phyloP scores from a whole-genome alignment of 1,140 invertebrate species.

The Habropoda laboriosa region DNA sequence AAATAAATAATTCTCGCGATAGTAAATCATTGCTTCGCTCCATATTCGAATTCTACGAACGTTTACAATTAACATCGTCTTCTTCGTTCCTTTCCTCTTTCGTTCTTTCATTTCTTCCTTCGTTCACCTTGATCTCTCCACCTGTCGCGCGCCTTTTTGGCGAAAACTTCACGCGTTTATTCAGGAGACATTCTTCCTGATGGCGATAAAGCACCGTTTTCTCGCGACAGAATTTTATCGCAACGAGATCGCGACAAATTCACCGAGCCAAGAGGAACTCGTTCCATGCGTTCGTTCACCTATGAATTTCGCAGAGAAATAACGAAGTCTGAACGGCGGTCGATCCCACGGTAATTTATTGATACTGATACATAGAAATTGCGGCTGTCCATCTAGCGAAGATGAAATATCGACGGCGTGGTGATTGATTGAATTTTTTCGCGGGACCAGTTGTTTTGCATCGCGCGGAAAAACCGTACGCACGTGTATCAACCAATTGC shows the following conservation, averaged over 20 bases:
- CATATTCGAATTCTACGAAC: too few species aligned
- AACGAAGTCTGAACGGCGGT: slow-evolving; percentile 6
- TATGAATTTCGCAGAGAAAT: slow-evolving; percentile 16
- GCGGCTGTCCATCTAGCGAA: slow-evolving; percentile 27
- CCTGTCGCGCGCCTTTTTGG: slow-evolving; percentile 14
- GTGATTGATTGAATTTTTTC: slow-evolving; percentile 46
- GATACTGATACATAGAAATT: slow-evolving; percentile 33
- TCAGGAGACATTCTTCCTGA: slow-evolving; percentile 4
- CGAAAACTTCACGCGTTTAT: slow-evolving; percentile 31
- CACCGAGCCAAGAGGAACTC: neutral
- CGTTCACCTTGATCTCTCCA: neutral
- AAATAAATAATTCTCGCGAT: too few species aligned
- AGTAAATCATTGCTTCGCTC: too few species aligned
- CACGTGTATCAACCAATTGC: slow-evolving; percentile 11
- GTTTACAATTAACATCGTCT: too few species aligned
- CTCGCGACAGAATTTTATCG: slow-evolving; percentile 23
- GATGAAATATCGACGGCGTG: slow-evolving; percentile 32
- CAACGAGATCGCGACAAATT: slow-evolving; percentile 15
- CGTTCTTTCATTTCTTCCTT: neutral
- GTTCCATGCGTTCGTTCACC: slow-evolving; percentile 11
- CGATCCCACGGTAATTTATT: slow-evolving; percentile 28
- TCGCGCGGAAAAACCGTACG: neutral
- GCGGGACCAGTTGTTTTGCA: slow-evolving; percentile 10
- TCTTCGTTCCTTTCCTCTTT: neutral
- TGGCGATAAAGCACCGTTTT: slow-evolving; percentile 23